Base-by-base conservation (phyloP, 2,113 vertebrate species). In the Myotis davidii region DNA sequence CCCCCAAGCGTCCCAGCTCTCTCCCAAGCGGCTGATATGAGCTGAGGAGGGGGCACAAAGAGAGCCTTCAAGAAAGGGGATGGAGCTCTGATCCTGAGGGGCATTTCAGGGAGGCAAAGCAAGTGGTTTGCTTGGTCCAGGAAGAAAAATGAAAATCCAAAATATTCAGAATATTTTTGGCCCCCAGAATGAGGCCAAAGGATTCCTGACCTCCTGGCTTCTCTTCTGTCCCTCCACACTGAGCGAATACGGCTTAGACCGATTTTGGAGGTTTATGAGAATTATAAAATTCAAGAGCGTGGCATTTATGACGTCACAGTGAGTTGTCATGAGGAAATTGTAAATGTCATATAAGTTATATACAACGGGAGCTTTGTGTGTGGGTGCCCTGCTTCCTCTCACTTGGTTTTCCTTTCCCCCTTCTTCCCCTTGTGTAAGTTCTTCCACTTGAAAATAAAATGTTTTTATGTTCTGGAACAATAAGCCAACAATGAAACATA, bases 401-500 rank as follows among this genome's bases (percentile, higher is more conserved):
- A 25, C 21, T 37, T 12, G 9, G 29, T 54, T 52, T 32, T 13
- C 9, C 18, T 14, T 29, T 42, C 45, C 2, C 39, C 48, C 25
- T 54, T 34, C 27, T 82, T 85, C 14, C 37, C 70, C 84, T 94
- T 78, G 45, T 70, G 81, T 91, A 87, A 95, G 82, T 96, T 97
- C 69, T 96, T 32, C 73, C 13, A 29, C 86, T 97, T 89, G 83
- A 95, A 97, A 96, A 97, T 90, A 96, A 95, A 97, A 82, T 96
- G 96, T 97, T 96, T 90, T 97, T 97, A 39, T 65, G 89, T 97
- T 98, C 97, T 92, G 96, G 94, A 97, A 97, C 92, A 97, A 72
- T 97, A 98, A 98, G 48, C 97, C 97, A 91, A 94, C 94, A 72
- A 93, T 98, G 95, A 98, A 97, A 97, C 97, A 98, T 96, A 34